Percentiles rank a stretch among this genome's conserved stretches.
phyloP scores from a whole-genome alignment of 1,140 invertebrate species.

The Polyergus mexicanus region DNA sequence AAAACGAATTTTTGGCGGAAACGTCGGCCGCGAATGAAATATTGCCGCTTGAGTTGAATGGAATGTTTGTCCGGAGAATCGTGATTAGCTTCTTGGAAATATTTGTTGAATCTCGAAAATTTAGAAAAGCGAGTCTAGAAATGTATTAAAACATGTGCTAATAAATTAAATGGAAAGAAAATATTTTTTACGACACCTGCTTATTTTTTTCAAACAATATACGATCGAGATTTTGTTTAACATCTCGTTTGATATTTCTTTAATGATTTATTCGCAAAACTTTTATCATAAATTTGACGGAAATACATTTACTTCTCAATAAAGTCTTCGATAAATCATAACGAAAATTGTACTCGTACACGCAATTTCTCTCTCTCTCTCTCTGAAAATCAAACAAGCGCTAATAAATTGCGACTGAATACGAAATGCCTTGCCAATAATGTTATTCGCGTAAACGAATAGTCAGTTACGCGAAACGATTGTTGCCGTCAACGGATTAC shows the following conservation, averaged over 20 bases:
- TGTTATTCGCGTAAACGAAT: slow-evolving; percentile 39
- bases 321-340: not conserved
- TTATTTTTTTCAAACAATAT: not conserved
- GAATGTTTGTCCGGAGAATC: slow-evolving; percentile 37
- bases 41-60: not conserved
- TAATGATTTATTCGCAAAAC: slow-evolving; percentile 10
- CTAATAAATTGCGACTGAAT: slow-evolving; percentile 37
- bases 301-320: slow-evolving; percentile 12
- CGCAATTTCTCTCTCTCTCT: slow-evolving; percentile 22
- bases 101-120: not conserved
- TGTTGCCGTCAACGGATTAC: slow-evolving; percentile 29
- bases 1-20: slow-evolving; percentile 66
- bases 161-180: not conserved
- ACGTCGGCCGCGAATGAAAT: slow-evolving; percentile 49
- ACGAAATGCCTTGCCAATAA: slow-evolving; percentile 1
- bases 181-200: not conserved
- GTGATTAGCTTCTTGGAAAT: slow-evolving; percentile 43
- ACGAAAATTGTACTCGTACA: slow-evolving; percentile 10
- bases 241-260: not conserved
- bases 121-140: not conserved
- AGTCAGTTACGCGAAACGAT: slow-evolving; percentile 32
- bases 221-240: slow-evolving; percentile 8
- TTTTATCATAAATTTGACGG: slow-evolving; percentile 20
- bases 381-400: slow-evolving; percentile 4
- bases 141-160: not conserved